Conservation (phyloP, 2,888 invertebrate genomes). For the Shargacucullia verbasci region DNA sequence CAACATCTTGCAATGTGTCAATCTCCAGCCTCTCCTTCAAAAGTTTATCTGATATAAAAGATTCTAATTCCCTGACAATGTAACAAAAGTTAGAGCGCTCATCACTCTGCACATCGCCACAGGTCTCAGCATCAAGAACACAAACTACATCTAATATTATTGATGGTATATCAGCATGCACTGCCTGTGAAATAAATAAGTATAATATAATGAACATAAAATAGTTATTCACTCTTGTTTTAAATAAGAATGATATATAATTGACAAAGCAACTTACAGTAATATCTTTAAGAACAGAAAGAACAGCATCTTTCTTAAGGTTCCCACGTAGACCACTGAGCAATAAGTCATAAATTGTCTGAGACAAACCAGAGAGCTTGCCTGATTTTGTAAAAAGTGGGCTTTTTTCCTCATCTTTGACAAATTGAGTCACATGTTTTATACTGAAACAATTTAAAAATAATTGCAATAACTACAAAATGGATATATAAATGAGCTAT, state of each 20-base stretch:
- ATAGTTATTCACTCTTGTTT: no score
- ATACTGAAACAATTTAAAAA: constrained; percentile 82
- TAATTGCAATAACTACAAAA: no score
- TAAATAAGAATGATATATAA: neutral
- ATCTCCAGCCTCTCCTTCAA: constrained; percentile 97
- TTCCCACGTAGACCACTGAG: constrained; percentile 93
- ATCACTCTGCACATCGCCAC: constrained; percentile 91
- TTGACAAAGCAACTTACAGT: constrained; percentile 88
- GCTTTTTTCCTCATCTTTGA: constrained; percentile 90
- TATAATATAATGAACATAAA: neutral
- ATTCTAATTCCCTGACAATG: constrained; percentile 94
- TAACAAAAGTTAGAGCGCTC: constrained; percentile 93
- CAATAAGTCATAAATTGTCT: constrained; percentile 94
- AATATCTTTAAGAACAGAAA: constrained; percentile 92
- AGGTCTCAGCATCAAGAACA: constrained; percentile 95
- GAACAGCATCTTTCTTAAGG: constrained; percentile 93
- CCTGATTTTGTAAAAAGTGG: constrained; percentile 90
- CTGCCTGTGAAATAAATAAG: constrained; percentile 85
- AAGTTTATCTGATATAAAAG: constrained; percentile 95
- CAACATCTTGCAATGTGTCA: constrained; percentile 97
- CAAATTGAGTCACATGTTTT: constrained; percentile 90
- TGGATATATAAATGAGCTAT: no score
- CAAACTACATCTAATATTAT: constrained; percentile 95
- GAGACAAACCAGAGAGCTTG: constrained; percentile 91
- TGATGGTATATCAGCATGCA: constrained; percentile 94